These are phyloP conservation scores for Limnodromus scolopaceus DNA, from an alignment of 2,797 vertebrate species.

Conservation along the genomic window DNA sequence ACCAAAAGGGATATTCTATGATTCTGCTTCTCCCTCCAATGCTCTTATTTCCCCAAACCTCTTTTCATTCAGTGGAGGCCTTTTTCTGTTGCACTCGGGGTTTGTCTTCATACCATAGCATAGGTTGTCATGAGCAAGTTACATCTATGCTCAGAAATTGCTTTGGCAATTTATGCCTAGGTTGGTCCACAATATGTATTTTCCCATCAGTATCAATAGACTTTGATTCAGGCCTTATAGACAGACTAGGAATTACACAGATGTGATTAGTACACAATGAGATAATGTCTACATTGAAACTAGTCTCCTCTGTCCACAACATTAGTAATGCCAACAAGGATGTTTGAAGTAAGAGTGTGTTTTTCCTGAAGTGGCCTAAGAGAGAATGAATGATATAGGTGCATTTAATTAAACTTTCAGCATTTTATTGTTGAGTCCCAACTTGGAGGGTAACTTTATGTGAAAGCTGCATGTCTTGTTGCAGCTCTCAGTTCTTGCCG, in stretches of 20 bases:
- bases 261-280: not conserved
- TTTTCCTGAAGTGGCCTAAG: not conserved
- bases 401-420: not conserved
- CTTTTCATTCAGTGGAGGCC: not conserved
- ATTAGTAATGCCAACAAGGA: not conserved
- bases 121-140: not conserved
- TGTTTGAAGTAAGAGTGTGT: not conserved
- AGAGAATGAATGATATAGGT: not conserved
- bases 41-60: not conserved
- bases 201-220: not conserved
- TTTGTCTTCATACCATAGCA: accelerated
- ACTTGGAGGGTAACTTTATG: not conserved
- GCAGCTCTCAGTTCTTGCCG: not conserved
- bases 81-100: not conserved
- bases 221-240: not conserved
- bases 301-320: not conserved
- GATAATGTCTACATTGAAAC: not conserved
- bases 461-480: not conserved
- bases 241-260: not conserved
- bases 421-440: not conserved
- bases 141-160: not conserved
- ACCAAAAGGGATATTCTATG: not conserved
- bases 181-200: not conserved
- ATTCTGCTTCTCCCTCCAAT: not conserved
- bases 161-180: not conserved